Base-by-base conservation (phyloP, 2,113 vertebrate species). In the Lophotis ruficrista region DNA sequence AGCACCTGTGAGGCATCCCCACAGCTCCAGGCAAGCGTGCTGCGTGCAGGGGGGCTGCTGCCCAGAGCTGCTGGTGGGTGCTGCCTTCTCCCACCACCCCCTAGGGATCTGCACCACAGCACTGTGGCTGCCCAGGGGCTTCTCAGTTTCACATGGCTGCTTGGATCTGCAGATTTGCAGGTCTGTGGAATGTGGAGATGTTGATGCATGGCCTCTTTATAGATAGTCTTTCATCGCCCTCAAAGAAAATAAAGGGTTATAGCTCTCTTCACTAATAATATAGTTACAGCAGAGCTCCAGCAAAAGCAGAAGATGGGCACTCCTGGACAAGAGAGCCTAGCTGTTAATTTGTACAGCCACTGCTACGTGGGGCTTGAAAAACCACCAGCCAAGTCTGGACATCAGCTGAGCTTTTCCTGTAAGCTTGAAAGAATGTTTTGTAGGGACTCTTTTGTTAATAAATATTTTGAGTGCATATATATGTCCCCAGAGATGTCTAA, bases 331-430 rank as follows among this genome's bases (percentile, higher is more conserved):
- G 80, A 84, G 64, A 64, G 87, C 30, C 35, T 73, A 45, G 79
- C 64, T 95, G 80, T 71, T 89, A 62, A 50, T 79, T 88, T 81
- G 61, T 79, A 4, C 21, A 69, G 69, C 41, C 38, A 33, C 38
- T 75, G 7, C 33, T 78, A 0, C 22, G 18, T 2, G 2, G n/a
- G 10, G 14, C 58, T 91, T 70, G 43, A 60, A 81, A 94, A 89
- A 57, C 48, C 18, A 53, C 41, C 31, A 71, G n/a, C 12, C 6
- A 71, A 47, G 81, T 64, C 48, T 92, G 86, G 87, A 61, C 53
- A 21, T 82, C 65, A 84, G 57, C 57, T 78, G n/a, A 84, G 86
- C 71, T 95, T 43, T 93, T 94, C 64, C 48, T 91, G 53, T 76
- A 69, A 86, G 43, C 23, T 68, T 93, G 54, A 82, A 82, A 82